Evolutionary conservation across 2,888 invertebrate species (phyloP), one percentile per base, ranked within the genome.

Genomic region (Eristalis tenax): DNA sequence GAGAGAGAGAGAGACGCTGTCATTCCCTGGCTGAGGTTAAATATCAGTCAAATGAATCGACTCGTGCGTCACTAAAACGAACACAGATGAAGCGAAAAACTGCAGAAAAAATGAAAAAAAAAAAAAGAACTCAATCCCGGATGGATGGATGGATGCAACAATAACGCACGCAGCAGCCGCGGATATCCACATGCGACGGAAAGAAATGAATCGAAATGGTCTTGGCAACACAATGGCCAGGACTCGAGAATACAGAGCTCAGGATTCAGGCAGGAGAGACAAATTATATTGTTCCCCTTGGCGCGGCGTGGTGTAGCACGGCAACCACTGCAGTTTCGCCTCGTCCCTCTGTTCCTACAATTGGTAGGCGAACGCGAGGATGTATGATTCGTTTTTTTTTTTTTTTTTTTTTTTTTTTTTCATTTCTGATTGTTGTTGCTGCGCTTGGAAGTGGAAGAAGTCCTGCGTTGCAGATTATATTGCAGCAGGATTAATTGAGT

Each of bases 401-500:
- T 66, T 66, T 66, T 22, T 43, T 63, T 26, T 13, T 56, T 6
- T 74, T 35, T 63, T 43, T 63, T 32, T 59, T 2, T 15, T 4
- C 59, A 22, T 26, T 56, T 23, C 23, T 22, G 63, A 23, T 63
- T 73, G 63, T 10, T 56, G 38, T 40, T 26, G 26, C 26, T 59
- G 23, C 18, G 22, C 13, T 63, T 69, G 59, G 64, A 69, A 43
- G 68, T 76, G 73, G 71, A 50, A 56, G 71, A 73, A 80, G 80
- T 80, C 75, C 84, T 80, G 71, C 80, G 84, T 73, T 84, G 80
- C 77, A 73, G 81, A 85, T 85, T 85, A 77, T 81, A 81, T 74
- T 81, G 81, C 85, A 81, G 73, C 68, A 73, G 81, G 76, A 85
- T 85, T 81, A 85, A 85, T 81, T 81, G 85, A 81, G 81, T 73